A percentile compares a stretch with the other conserved stretches of the same genome.
Evolutionary conservation across 2,888 invertebrate genomes (phyloP).

Genomic region (Tenthredo notha): DNA sequence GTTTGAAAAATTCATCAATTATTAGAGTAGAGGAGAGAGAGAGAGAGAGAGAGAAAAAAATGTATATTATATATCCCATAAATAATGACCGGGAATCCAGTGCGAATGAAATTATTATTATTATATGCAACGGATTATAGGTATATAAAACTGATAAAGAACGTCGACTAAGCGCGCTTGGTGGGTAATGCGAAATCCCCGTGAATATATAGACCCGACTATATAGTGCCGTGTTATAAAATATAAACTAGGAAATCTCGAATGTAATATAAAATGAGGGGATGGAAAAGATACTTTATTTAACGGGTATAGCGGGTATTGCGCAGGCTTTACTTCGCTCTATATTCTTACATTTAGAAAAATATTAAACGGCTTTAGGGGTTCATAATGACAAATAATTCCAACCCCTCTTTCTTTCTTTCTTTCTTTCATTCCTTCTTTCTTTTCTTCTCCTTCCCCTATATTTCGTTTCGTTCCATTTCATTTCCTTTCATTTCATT

Average conservation of each 20-base stretch:
- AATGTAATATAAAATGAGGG: conserved; percentile 30
- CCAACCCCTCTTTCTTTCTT: neutral
- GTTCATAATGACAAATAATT: conserved; percentile 19
- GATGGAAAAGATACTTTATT: conserved; percentile 30
- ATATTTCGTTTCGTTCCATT: neutral
- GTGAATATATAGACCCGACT: conserved; percentile 2
- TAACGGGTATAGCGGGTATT: conserved; percentile 17
- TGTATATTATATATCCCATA: too few relatives aligned
- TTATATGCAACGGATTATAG: conserved; percentile 9
- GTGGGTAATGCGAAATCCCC: neutral
- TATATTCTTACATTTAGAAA: neutral
- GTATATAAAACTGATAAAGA: conserved; percentile 12
- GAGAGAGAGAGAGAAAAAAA: too few relatives aligned
- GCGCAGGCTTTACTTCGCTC: neutral
- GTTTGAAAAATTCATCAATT: neutral
- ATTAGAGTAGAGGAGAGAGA: neutral
- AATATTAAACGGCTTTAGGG: conserved; percentile 26
- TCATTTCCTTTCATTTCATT: neutral
- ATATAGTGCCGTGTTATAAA: neutral
- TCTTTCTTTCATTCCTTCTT: neutral
- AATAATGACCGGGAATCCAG: neutral
- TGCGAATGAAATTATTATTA: neutral
- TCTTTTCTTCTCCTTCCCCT: neutral
- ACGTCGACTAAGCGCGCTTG: neutral
- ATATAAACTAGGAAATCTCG: conserved; percentile 17